phyloP scores from a whole-genome alignment of 2,797 vertebrate species.

The Darevskia nairensis region DNA sequence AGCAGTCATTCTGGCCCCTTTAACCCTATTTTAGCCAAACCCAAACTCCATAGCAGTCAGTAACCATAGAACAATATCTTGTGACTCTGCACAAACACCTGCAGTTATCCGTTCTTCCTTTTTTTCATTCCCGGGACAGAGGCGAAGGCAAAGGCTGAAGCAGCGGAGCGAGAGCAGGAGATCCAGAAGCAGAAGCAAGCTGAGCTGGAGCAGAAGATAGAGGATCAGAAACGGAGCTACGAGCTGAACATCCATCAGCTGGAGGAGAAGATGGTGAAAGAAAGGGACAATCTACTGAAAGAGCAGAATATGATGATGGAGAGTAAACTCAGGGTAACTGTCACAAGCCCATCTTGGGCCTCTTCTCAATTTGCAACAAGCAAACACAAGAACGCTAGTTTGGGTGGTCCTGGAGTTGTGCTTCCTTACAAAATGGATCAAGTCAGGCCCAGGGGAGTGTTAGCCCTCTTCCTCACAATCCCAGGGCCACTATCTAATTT shows the following conservation, averaged over 20 bases:
- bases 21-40: too few species aligned
- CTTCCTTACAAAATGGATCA: not conserved
- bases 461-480: not conserved
- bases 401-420: not conserved
- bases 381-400: too few species aligned
- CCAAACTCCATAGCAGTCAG: too few species aligned
- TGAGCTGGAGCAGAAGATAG: not conserved
- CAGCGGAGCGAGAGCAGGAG: not conserved
- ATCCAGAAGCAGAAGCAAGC: not conserved
- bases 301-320: constrained; percentile 14
- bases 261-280: not conserved
- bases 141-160: not conserved
- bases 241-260: not conserved
- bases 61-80: not conserved
- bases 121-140: not conserved
- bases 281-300: not conserved
- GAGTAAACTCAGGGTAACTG: constrained; percentile 7
- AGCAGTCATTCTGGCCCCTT: not conserved
- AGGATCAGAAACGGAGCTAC: not conserved
- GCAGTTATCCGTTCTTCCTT: not conserved
- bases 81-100: not conserved
- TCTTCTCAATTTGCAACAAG: too few species aligned
- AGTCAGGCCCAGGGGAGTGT: too few species aligned
- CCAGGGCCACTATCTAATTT: not conserved
- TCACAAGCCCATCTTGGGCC: too few species aligned